Evolutionary conservation across 2,113 vertebrate species (phyloP).

Genomic region (Gadus chalcogrammus): DNA sequence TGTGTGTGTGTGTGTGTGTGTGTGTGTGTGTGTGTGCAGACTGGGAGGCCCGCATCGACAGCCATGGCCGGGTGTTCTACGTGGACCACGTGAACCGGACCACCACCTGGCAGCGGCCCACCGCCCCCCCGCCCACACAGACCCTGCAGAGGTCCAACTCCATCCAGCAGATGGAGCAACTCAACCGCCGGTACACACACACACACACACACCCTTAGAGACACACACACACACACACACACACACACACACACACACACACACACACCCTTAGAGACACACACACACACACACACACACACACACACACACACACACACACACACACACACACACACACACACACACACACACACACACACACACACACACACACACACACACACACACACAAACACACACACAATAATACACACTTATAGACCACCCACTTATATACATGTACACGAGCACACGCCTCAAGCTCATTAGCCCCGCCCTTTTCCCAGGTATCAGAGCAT

Average conservation of each 20-base stretch:
- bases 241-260: neutral
- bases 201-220: neutral
- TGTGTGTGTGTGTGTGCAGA: constrained; percentile 60
- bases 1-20: constrained; percentile 2
- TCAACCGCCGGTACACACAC: constrained; percentile 83
- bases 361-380: neutral
- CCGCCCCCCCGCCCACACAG: constrained; percentile 83
- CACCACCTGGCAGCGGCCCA: constrained; percentile 91
- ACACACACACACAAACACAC: neutral
- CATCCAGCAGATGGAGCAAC: constrained; percentile 94
- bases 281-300: neutral
- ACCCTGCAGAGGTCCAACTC: constrained; percentile 90
- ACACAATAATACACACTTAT: neutral
- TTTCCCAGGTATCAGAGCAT: constrained; percentile 91
- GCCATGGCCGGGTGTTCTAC: constrained; percentile 90
- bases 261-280: neutral
- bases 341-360: neutral
- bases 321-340: neutral
- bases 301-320: neutral
- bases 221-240: neutral
- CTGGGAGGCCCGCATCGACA: constrained; percentile 97
- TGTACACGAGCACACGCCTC: neutral
- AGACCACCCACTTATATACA: neutral
- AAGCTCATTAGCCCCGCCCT: neutral
- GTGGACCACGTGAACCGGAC: constrained; percentile 95